Conservation (phyloP, 1,140 invertebrate genomes). For the Trichomalopsis sarcophagae region DNA sequence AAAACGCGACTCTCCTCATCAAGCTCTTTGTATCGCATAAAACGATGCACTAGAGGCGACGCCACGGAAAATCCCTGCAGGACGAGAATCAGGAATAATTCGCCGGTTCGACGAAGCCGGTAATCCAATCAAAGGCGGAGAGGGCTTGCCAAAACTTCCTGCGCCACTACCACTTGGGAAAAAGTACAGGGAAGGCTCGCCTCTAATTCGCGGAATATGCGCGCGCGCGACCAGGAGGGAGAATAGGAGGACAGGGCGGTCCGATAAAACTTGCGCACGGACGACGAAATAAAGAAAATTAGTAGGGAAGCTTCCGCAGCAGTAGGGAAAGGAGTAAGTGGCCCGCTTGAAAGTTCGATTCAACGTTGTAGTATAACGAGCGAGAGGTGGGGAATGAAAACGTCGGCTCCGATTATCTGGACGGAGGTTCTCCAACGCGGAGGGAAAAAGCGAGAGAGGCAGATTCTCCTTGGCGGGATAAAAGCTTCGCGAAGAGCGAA, state of each 20-base stretch:
- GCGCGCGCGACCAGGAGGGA: neutral
- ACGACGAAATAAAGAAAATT: neutral
- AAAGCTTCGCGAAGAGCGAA: neutral
- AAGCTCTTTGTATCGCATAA: neutral
- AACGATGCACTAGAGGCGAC: neutral
- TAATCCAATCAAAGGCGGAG: conserved; percentile 30
- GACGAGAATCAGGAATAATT: neutral
- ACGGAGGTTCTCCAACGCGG: neutral
- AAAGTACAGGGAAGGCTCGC: neutral
- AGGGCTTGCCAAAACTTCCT: conserved; percentile 9
- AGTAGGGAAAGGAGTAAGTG: neutral
- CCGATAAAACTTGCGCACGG: neutral
- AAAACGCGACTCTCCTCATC: too few species aligned
- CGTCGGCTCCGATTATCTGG: neutral
- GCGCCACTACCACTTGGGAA: neutral
- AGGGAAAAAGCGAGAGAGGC: too few species aligned
- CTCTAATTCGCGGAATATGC: conserved; percentile 4
- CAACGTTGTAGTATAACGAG: neutral
- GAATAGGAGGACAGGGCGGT: neutral
- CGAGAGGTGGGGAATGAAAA: neutral
- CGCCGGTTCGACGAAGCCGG: neutral
- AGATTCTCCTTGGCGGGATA: neutral
- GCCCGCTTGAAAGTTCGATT: neutral
- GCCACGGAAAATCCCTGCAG: neutral
- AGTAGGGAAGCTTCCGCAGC: neutral